Percentiles rank a stretch among this genome's conserved stretches.
phyloP scores from a whole-genome alignment of 2,797 vertebrate genomes.

The Fringilla coelebs region DNA sequence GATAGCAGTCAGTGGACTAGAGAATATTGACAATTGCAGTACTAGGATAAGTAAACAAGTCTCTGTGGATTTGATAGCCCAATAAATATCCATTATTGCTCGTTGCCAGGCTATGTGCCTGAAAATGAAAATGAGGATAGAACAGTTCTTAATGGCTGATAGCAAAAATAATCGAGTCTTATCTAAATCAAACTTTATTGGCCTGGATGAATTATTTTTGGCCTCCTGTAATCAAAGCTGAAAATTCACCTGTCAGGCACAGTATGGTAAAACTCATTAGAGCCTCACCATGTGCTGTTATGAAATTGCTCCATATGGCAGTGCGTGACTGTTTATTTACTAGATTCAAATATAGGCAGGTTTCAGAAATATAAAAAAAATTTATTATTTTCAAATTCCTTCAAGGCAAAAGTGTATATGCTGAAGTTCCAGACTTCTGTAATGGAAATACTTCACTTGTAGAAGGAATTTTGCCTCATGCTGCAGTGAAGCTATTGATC shows the following conservation, averaged over 20 bases:
- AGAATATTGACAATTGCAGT: slow-evolving; percentile 26
- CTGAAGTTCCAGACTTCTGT: not conserved
- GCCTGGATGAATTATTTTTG: slow-evolving; percentile 65
- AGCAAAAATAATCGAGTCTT: slow-evolving; percentile 52
- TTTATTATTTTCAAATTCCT: slow-evolving; percentile 47
- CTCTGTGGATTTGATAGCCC: slow-evolving; percentile 44
- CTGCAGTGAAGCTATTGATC: slow-evolving; percentile 59
- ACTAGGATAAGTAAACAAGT: slow-evolving; percentile 21
- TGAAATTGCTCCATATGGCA: slow-evolving; percentile 73
- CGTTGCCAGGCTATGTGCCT: slow-evolving; percentile 24
- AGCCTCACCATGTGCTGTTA: slow-evolving; percentile 67
- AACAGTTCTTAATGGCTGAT: slow-evolving; percentile 45
- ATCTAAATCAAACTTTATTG: slow-evolving; percentile 63
- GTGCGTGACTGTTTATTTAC: slow-evolving; percentile 63
- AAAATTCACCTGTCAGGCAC: slow-evolving; percentile 73
- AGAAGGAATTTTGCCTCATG: not conserved
- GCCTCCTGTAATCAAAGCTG: slow-evolving; percentile 69
- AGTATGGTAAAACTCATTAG: slow-evolving; percentile 73
- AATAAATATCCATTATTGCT: slow-evolving; percentile 59
- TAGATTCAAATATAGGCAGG: slow-evolving; percentile 36
- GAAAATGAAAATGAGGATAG: slow-evolving; percentile 48
- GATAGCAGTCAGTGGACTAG: not conserved
- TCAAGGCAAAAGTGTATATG: slow-evolving; percentile 7
- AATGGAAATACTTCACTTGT: slow-evolving; percentile 26
- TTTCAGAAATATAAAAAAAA: slow-evolving; percentile 18